phyloP scores from a whole-genome alignment of 2,888 invertebrate species.

The Oscheius sp. region DNA sequence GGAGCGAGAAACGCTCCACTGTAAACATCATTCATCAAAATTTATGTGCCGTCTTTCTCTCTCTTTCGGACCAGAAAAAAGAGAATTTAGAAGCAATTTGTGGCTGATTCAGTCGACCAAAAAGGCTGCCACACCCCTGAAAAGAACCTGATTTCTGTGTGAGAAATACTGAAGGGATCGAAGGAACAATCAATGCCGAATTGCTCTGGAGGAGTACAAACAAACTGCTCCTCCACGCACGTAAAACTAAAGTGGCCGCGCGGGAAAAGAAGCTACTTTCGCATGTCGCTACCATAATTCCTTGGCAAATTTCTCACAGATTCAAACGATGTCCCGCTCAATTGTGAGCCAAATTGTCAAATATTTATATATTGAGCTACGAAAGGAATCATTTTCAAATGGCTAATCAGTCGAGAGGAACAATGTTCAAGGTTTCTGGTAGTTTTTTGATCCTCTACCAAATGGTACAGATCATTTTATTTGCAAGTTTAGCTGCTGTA shows the following conservation, averaged over 20 bases:
- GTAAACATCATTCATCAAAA: too few species aligned
- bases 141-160: not conserved
- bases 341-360: too few species aligned
- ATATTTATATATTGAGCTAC: too few species aligned
- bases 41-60: too few species aligned
- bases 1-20: not conserved
- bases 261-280: not conserved
- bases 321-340: too few species aligned
- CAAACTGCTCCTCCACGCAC: slow-evolving; percentile 4
- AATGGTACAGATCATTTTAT: too few species aligned
- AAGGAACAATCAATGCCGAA: slow-evolving; percentile 11
- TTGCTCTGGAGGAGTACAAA: slow-evolving; percentile 16
- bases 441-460: too few species aligned
- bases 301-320: too few species aligned
- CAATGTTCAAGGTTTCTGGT: too few species aligned
- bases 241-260: slow-evolving; percentile 18
- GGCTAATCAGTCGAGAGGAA: too few species aligned
- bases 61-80: slow-evolving; percentile 17
- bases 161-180: not conserved
- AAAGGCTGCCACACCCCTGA: slow-evolving; percentile 13
- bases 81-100: not conserved
- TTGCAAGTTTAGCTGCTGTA: too few species aligned
- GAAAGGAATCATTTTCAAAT: too few species aligned
- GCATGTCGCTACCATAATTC: not conserved
- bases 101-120: slow-evolving; percentile 4